phyloP scores from a whole-genome alignment of 2,797 vertebrate species.

The Poecilia wingei region DNA sequence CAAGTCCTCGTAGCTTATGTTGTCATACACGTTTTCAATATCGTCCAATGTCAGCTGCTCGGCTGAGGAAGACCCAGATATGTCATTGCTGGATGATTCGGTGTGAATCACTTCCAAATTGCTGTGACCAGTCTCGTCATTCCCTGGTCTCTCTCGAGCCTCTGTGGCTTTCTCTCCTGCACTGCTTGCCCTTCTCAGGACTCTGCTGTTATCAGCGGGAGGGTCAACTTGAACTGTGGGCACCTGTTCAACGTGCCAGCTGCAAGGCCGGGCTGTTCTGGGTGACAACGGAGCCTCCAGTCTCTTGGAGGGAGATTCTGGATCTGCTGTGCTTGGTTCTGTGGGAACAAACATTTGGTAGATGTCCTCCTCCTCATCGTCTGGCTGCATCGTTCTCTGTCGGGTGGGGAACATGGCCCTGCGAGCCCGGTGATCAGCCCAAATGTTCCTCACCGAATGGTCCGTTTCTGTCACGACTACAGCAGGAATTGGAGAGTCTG shows the following conservation, averaged over 20 bases:
- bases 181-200: slow-evolving; percentile 91
- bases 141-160: slow-evolving; percentile 52
- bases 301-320: slow-evolving; percentile 69
- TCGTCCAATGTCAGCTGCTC: slow-evolving; percentile 91
- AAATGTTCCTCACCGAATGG: slow-evolving; percentile 86
- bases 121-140: slow-evolving; percentile 37
- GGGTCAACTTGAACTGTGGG: slow-evolving; percentile 73
- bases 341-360: slow-evolving; percentile 96
- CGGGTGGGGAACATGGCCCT: slow-evolving; percentile 92
- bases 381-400: slow-evolving; percentile 85
- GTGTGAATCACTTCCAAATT: slow-evolving; percentile 75
- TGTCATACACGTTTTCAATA: slow-evolving; percentile 95
- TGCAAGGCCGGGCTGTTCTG: slow-evolving; percentile 87
- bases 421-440: slow-evolving; percentile 92
- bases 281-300: slow-evolving; percentile 73
- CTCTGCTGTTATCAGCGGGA: slow-evolving; percentile 71
- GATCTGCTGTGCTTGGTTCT: slow-evolving; percentile 75
- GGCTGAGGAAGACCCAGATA: slow-evolving; percentile 85
- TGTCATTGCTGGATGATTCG: slow-evolving; percentile 79
- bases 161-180: slow-evolving; percentile 87
- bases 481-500: slow-evolving; percentile 66
- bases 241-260: slow-evolving; percentile 90
- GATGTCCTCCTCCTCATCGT: slow-evolving; percentile 92
- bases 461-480: slow-evolving; percentile 82
- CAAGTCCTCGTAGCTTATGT: slow-evolving; percentile 95